These are phyloP conservation scores for Pundamilia nyererei DNA, from an alignment of 2,113 vertebrate genomes.

Conservation along the genomic window DNA sequence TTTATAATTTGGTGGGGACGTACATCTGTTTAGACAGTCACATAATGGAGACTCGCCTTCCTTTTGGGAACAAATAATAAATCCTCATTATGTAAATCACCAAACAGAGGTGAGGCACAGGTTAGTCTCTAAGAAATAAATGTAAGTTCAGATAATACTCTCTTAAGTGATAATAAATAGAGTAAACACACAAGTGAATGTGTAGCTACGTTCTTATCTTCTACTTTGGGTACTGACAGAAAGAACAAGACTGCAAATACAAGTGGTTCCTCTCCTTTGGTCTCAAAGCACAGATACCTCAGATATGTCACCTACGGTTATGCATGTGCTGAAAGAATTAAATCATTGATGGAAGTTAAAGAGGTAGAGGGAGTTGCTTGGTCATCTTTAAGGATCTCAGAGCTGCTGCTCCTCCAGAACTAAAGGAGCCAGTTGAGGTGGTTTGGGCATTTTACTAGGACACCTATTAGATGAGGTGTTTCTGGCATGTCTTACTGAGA, in stretches of 20 bases:
- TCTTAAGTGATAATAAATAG: neutral
- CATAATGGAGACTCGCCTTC: neutral
- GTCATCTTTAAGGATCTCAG: neutral
- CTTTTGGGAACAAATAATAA: neutral
- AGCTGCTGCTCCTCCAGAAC: neutral
- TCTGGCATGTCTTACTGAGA: neutral
- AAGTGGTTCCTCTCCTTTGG: neutral
- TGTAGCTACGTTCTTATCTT: neutral
- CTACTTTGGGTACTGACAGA: neutral
- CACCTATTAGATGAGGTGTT: neutral
- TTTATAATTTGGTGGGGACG: neutral
- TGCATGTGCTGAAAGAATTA: neutral
- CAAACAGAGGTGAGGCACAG: neutral
- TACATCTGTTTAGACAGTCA: neutral
- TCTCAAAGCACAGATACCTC: neutral
- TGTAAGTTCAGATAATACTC: neutral
- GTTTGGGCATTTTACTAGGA: neutral
- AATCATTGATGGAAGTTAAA: fast-evolving
- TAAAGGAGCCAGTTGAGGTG: neutral
- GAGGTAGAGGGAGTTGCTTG: neutral
- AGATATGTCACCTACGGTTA: neutral
- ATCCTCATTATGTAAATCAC: neutral
- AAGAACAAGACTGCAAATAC: neutral
- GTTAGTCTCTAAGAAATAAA: neutral
- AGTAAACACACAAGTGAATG: neutral